Evolutionary conservation across 1,140 invertebrate genomes (phyloP).

Genomic region (Halesus radiatus): DNA sequence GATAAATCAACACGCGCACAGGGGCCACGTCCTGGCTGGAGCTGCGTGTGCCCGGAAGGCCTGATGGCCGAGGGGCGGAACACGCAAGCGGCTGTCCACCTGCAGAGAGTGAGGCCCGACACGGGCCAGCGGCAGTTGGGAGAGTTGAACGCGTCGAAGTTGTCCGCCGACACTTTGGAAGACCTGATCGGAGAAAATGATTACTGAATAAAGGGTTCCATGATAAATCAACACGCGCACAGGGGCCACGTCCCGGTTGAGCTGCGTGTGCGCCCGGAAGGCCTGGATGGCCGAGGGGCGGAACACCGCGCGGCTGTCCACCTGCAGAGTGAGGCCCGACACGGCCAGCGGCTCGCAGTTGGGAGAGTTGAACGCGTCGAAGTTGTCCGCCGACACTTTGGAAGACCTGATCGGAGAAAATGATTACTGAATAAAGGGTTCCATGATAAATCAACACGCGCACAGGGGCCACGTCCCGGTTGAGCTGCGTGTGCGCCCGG

Average conservation of each 20-base stretch:
- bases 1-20: conserved; percentile 90
- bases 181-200: conserved; percentile 65
- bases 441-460: too few species aligned
- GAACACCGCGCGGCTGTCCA: conserved; percentile 86
- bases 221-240: too few species aligned
- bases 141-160: conserved; percentile 91
- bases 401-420: conserved; percentile 69
- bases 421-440: too few species aligned
- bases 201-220: too few species aligned
- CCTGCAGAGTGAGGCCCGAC: conserved; percentile 83
- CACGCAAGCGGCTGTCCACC: conserved; percentile 84
- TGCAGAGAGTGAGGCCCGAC: conserved; percentile 83
- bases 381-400: conserved; percentile 85
- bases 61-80: conserved; percentile 81
- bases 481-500: conserved; percentile 77
- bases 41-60: conserved; percentile 80
- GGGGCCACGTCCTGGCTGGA: conserved; percentile 88
- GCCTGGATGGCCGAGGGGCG: conserved; percentile 79
- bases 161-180: conserved; percentile 84
- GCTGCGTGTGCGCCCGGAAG: conserved; percentile 79
- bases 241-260: conserved; percentile 89
- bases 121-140: conserved; percentile 92
- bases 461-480: conserved; percentile 87
- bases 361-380: conserved; percentile 93
- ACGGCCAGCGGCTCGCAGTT: conserved; percentile 92